phyloP scores from a whole-genome alignment of 2,888 invertebrate species.

The Pseudococcus jackbeardsleyi region DNA sequence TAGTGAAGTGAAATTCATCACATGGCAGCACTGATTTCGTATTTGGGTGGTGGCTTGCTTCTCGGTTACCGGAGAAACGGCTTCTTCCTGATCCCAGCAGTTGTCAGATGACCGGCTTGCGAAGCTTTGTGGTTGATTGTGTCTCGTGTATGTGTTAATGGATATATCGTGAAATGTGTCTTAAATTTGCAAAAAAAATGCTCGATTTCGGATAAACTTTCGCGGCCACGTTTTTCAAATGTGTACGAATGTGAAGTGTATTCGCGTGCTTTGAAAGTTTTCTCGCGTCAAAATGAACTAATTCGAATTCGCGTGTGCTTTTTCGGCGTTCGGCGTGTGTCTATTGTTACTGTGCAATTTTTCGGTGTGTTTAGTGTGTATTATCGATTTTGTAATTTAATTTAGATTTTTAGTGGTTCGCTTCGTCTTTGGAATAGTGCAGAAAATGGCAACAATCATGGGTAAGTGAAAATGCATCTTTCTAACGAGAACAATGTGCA shows the following conservation, averaged over 20 bases:
- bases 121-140: not conserved
- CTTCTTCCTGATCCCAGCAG: conserved; percentile 31
- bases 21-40: not conserved
- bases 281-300: not conserved
- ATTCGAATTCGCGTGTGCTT: not conserved
- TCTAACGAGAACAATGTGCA: not conserved
- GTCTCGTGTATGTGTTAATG: not conserved
- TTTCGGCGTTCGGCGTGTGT: not conserved
- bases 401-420: conserved; percentile 38
- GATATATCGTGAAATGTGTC: conserved; percentile 48
- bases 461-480: conserved; percentile 8
- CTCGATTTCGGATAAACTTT: conserved; percentile 28
- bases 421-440: not conserved
- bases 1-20: not conserved
- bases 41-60: conserved; percentile 35
- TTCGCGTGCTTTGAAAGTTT: not conserved
- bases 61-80: conserved; percentile 42
- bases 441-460: not conserved
- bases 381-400: conserved; percentile 49
- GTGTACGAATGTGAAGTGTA: not conserved
- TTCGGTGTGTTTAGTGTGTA: conserved; percentile 41
- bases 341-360: conserved; percentile 17
- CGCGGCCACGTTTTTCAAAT: not conserved
- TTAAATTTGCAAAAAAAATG: conserved; percentile 51
- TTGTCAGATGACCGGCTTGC: conserved; percentile 46